Evolutionary conservation across 2,113 vertebrate species (phyloP).

Genomic region (Limanda limanda): DNA sequence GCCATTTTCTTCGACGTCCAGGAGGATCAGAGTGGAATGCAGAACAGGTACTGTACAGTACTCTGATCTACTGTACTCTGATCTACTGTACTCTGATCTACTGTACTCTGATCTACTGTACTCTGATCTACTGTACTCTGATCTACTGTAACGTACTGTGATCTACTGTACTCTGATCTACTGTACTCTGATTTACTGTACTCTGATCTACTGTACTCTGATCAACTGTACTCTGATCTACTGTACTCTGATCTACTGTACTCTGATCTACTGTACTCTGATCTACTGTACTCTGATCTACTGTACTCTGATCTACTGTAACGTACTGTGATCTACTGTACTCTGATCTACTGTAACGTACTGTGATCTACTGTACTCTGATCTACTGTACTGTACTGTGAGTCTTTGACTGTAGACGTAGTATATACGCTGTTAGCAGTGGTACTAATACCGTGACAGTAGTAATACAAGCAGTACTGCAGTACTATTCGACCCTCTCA

Average conservation of each 20-base stretch:
- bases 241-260: neutral
- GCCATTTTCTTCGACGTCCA: slow-evolving; percentile 87
- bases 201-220: slow-evolving; percentile 62
- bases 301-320: too few relatives aligned
- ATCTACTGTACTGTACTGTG: neutral
- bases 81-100: neutral
- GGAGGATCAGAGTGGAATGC: slow-evolving; percentile 80
- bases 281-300: too few relatives aligned
- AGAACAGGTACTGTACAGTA: slow-evolving; percentile 82
- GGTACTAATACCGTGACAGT: too few relatives aligned
- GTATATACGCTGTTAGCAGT: too few relatives aligned
- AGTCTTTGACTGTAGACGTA: too few relatives aligned
- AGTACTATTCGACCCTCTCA: neutral
- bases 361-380: neutral
- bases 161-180: neutral
- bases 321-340: neutral
- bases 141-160: neutral
- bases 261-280: too few relatives aligned
- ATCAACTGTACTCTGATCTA: neutral
- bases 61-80: slow-evolving; percentile 69
- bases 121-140: too few relatives aligned
- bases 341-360: too few relatives aligned
- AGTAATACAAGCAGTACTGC: too few relatives aligned
- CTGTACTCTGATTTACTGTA: neutral
- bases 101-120: neutral